phyloP scores from a whole-genome alignment of 2,113 vertebrate species.

The Myotis lucifugus region DNA sequence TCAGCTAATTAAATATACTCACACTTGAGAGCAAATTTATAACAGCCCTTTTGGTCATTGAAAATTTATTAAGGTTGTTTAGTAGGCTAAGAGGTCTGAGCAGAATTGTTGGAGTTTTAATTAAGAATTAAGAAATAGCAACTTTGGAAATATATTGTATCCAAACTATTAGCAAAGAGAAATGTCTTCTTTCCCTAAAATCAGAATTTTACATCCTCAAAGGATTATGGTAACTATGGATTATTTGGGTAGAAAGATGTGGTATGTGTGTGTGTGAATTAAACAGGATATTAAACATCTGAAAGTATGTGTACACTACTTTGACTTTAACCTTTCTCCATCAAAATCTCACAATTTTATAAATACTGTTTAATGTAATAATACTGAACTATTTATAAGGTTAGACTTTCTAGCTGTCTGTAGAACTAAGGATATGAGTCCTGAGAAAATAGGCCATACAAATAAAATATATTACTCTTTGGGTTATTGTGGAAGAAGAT shows the following conservation, averaged over 20 bases:
- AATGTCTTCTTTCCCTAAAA: neutral
- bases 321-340: neutral
- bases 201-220: neutral
- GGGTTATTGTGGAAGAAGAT: neutral
- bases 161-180: neutral
- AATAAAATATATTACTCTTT: neutral
- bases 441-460: neutral
- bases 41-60: constrained; percentile 24
- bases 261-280: neutral
- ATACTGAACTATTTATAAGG: neutral
- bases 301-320: neutral
- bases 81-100: neutral
- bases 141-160: neutral
- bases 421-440: neutral
- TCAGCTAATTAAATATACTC: constrained; percentile 54
- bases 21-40: constrained; percentile 31
- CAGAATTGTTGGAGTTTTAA: neutral
- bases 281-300: neutral
- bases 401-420: neutral
- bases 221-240: neutral
- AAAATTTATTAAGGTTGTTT: constrained; percentile 51
- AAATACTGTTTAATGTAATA: neutral
- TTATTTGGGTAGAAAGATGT: constrained; percentile 14
- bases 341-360: neutral
- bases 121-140: neutral